Evolutionary conservation across 1,140 invertebrate species (phyloP), one percentile per base, ranked within the genome.

Genomic region (Lysiphlebus fabarum): DNA sequence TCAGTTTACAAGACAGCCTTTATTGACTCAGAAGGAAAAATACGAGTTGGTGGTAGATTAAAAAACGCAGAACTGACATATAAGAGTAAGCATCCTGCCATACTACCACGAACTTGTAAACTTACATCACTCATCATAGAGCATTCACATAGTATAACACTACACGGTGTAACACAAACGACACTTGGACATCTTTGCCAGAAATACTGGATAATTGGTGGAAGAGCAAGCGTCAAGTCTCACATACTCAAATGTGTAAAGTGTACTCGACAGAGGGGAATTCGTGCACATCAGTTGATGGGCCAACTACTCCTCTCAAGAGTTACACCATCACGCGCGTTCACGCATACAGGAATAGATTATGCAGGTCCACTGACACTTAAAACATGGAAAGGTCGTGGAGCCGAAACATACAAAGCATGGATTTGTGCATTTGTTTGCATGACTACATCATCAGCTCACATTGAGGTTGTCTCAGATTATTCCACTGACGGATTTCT

Each of bases 311-410:
- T 72, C 7, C 12, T 40, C 8, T n/a, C 56, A 8, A 53, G 72
- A 56, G 58, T 75, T 0, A 70, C 55, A 34, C 69, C 68, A 36
- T 48, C 63, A 11, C 57, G 61, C 12, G 63, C 70, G 9, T 76
- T 77, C 58, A 17, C 43, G 7, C 58, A 67, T 34, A 56, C 53
- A 12, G 68, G 68, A 6, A 59, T 76, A 12, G 75, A 77, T 50
- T 73, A 70, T 51, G 69, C 67, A 9, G 75, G 73, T 7, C 70
- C 74, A n/a, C 61, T 76, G 26, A 48, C 58, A n/a, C 66, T 73
- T 44, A 33, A 63, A 26, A 66, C 65, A 40, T 40, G 62, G 41
- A 61, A 60, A n/a, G 58, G 60, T n/a, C 62, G 63, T 3, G 60
- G 67, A n/a, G 8, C 37, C 8, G 37, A 33, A 26, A 41, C 14